phyloP scores from a whole-genome alignment of 2,888 invertebrate species.

The Cheilosia soror region DNA sequence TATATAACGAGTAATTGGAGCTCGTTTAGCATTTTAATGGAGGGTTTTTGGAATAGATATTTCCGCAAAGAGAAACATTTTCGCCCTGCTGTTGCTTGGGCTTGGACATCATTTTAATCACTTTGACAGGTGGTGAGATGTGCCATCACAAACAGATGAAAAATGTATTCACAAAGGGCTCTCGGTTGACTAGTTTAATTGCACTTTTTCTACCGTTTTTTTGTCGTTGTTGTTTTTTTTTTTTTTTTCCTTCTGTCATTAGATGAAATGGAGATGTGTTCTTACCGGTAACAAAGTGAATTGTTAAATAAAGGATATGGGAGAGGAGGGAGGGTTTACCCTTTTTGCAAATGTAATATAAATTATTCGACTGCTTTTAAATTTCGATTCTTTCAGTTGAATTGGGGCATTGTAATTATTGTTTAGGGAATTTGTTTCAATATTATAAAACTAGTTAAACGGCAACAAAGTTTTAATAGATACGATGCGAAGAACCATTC shows the following conservation, averaged over 20 bases:
- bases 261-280: slow-evolving; percentile 26
- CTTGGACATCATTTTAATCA: slow-evolving; percentile 71
- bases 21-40: slow-evolving; percentile 75
- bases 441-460: too few relatives aligned
- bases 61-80: slow-evolving; percentile 44
- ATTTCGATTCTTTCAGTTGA: neutral
- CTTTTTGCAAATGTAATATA: too few relatives aligned
- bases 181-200: slow-evolving; percentile 46
- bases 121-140: slow-evolving; percentile 67
- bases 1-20: slow-evolving; percentile 71
- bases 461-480: too few relatives aligned
- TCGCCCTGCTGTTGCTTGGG: slow-evolving; percentile 47
- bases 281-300: slow-evolving; percentile 12
- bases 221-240: neutral
- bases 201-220: slow-evolving; percentile 3
- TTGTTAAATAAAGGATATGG: slow-evolving; percentile 1
- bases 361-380: neutral
- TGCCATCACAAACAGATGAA: slow-evolving; percentile 48
- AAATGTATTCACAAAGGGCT: slow-evolving; percentile 44
- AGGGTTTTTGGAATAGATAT: slow-evolving; percentile 58
- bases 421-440: too few relatives aligned
- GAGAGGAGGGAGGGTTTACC: too few relatives aligned
- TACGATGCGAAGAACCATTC: too few relatives aligned
- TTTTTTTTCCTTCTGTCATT: slow-evolving; percentile 8
- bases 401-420: neutral